A percentile compares a stretch with the other conserved stretches of the same genome.
Evolutionary conservation across 2,113 vertebrate genomes (phyloP).

Genomic region (Rhea americana): DNA sequence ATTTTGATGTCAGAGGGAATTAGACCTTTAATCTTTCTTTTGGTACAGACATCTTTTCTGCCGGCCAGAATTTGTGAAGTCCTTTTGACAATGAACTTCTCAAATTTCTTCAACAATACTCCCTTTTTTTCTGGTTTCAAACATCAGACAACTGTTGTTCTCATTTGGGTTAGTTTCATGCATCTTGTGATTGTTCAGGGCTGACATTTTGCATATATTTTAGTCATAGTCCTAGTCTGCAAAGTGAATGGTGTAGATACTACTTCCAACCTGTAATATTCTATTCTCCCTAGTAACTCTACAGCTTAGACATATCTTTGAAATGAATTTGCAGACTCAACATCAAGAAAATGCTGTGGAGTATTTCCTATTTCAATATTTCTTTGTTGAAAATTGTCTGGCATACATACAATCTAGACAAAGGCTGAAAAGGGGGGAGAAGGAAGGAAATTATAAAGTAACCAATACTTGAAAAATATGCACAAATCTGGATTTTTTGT

Average conservation of each 20-base stretch:
- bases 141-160: neutral
- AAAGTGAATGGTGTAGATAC: neutral
- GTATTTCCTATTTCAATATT: constrained; percentile 40
- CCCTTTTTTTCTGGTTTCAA: neutral
- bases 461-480: constrained; percentile 41
- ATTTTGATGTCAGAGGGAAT: neutral
- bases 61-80: neutral
- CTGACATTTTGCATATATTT: neutral
- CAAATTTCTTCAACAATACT: neutral
- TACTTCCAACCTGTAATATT: neutral
- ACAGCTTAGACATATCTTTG: neutral
- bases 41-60: neutral
- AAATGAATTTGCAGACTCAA: constrained; percentile 29
- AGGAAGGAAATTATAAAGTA: constrained; percentile 52
- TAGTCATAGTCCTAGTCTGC: neutral
- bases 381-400: constrained; percentile 50
- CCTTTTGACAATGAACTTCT: neutral
- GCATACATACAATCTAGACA: constrained; percentile 31
- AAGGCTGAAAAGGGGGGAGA: neutral
- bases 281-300: neutral
- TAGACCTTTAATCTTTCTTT: neutral
- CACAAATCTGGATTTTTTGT: constrained; percentile 46
- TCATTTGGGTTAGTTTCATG: neutral
- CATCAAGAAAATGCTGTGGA: neutral
- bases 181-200: neutral